These are phyloP conservation scores for Sebastes hopkinsi DNA, from an alignment of 2,797 vertebrate species.

Conservation along the genomic window DNA sequence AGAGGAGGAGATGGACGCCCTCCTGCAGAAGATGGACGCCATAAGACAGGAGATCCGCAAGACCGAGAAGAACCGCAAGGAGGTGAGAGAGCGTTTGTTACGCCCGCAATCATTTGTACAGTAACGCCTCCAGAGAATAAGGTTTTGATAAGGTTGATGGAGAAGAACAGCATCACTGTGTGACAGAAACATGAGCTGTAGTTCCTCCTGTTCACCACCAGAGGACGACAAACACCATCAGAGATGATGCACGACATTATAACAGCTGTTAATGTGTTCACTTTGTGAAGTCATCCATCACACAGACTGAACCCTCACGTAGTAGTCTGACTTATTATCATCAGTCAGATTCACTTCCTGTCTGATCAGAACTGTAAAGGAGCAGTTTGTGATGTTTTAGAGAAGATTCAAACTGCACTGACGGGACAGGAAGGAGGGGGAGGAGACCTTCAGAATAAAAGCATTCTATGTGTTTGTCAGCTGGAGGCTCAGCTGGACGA, in stretches of 20 bases:
- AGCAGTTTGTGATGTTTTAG: no score
- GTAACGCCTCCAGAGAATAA: no score
- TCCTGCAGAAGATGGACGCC: conserved; percentile 89
- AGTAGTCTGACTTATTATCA: neutral
- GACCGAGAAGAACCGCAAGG: conserved; percentile 91
- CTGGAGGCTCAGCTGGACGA: conserved; percentile 94
- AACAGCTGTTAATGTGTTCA: no score
- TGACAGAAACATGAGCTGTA: neutral
- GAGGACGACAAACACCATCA: neutral
- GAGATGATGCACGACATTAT: neutral
- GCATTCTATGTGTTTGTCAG: conserved; percentile 70
- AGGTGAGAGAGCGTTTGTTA: conserved; percentile 65
- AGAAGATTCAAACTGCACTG: no score
- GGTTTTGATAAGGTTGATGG: neutral
- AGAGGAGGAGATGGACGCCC: conserved; percentile 91
- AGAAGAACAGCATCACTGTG: no score
- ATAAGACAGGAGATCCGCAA: conserved; percentile 91
- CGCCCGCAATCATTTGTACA: no score
- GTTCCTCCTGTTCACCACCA: neutral
- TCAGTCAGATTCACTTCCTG: neutral
- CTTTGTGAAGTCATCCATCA: no score
- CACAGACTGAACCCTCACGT: no score
- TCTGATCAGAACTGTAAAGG: neutral
- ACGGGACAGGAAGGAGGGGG: neutral
- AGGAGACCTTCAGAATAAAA: conserved; percentile 29